phyloP scores from a whole-genome alignment of 2,113 vertebrate genomes.

The Phasianus colchicus region DNA sequence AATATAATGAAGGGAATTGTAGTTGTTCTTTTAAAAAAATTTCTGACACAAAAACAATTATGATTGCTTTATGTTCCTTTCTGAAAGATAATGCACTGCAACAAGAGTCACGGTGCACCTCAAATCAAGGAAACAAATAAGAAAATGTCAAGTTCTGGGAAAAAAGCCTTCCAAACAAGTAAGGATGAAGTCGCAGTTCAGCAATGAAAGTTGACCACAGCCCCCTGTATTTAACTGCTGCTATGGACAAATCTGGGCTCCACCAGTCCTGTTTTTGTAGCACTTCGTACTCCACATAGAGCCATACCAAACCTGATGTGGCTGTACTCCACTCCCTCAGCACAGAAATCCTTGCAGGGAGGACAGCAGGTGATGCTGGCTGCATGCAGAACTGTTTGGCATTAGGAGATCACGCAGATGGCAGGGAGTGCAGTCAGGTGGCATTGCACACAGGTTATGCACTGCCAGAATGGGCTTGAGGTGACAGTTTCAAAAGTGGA shows the following conservation, averaged over 20 bases:
- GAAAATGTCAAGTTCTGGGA: not conserved
- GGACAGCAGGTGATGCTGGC: not conserved
- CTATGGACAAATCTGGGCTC: not conserved
- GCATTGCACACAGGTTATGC: not conserved
- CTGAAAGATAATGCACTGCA: not conserved
- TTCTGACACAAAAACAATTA: not conserved
- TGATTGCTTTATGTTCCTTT: not conserved
- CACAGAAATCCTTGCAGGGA: not conserved
- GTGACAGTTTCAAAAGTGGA: not conserved
- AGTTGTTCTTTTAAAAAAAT: not conserved
- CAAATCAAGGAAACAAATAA: not conserved
- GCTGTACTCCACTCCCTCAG: not conserved
- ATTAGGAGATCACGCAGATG: not conserved
- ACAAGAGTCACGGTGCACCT: not conserved
- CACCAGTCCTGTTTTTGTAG: not conserved
- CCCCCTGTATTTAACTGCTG: not conserved
- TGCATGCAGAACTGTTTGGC: not conserved
- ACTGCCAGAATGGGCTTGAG: not conserved
- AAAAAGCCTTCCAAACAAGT: not conserved
- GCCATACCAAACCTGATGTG: not conserved
- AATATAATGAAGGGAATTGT: not conserved
- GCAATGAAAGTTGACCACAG: not conserved
- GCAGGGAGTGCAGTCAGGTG: not conserved
- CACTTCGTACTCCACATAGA: not conserved
- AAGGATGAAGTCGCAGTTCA: not conserved